A percentile compares a stretch with the other conserved stretches of the same genome.
Conservation (phyloP, 2,797 vertebrate species). For the Delichon dasypus region DNA sequence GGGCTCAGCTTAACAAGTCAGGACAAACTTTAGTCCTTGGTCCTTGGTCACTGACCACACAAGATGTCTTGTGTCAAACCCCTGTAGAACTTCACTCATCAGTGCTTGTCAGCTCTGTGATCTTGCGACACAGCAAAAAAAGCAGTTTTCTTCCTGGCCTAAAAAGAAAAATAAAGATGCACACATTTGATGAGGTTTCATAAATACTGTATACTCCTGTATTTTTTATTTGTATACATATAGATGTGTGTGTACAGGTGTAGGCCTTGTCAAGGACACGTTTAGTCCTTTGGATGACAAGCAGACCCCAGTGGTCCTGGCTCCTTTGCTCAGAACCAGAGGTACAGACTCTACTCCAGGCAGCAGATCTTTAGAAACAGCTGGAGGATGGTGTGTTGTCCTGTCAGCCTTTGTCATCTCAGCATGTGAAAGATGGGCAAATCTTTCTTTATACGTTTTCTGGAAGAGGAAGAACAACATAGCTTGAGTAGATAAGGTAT, state of each 20-base stretch:
- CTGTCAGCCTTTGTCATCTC: neutral
- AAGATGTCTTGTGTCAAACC: rapidly evolving
- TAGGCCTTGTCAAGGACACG: neutral
- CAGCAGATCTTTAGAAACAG: neutral
- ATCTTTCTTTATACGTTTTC: neutral
- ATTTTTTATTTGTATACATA: neutral
- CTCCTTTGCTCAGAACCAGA: neutral
- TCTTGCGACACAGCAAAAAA: neutral
- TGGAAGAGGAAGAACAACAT: neutral
- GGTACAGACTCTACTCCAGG: neutral
- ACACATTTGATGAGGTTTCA: neutral
- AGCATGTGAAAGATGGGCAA: neutral
- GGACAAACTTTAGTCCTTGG: neutral
- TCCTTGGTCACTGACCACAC: neutral
- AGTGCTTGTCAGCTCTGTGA: neutral
- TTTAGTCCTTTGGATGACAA: neutral
- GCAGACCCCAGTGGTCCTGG: neutral
- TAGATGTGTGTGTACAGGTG: neutral
- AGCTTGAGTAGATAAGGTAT: neutral
- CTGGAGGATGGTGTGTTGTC: rapidly evolving
- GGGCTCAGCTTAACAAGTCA: neutral
- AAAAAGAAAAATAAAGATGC: neutral
- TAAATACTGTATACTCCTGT: neutral
- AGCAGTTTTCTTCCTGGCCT: neutral
- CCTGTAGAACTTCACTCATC: rapidly evolving